Conservation (phyloP, 2,888 invertebrate species). For the Epinotia nisella region DNA sequence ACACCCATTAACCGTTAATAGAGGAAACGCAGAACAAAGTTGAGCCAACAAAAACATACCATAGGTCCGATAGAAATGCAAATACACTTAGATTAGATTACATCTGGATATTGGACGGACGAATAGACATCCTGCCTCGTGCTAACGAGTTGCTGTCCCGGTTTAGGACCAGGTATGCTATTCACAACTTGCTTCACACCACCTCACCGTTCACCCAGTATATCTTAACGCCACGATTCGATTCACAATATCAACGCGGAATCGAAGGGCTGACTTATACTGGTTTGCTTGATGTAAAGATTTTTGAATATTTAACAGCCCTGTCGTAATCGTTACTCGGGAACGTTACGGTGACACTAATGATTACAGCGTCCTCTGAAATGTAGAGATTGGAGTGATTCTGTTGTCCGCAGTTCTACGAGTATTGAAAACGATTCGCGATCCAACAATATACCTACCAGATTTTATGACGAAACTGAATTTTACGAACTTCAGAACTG, state of each 20-base stretch:
- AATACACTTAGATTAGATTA: constrained; percentile 45
- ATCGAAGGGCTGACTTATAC: neutral
- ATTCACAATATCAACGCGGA: neutral
- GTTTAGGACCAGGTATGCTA: constrained; percentile 5
- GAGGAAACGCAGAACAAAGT: constrained; percentile 40
- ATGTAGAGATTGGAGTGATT: neutral
- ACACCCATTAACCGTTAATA: constrained; percentile 33
- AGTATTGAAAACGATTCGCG: neutral
- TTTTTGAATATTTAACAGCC: neutral
- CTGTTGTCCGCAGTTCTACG: neutral
- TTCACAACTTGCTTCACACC: neutral
- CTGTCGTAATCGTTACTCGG: constrained; percentile 29
- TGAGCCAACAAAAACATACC: constrained; percentile 41
- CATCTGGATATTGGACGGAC: constrained; percentile 34
- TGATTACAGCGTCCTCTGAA: constrained; percentile 5
- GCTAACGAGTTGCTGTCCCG: constrained; percentile 26
- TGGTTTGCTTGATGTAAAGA: neutral
- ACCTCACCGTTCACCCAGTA: neutral
- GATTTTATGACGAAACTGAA: neutral
- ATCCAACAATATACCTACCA: neutral
- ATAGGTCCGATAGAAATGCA: constrained; percentile 41
- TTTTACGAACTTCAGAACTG: constrained; percentile 1
- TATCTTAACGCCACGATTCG: neutral
- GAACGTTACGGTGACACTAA: constrained; percentile 26
- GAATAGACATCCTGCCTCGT: constrained; percentile 31